phyloP scores from a whole-genome alignment of 2,888 invertebrate species.

The Melipona bicolor region DNA sequence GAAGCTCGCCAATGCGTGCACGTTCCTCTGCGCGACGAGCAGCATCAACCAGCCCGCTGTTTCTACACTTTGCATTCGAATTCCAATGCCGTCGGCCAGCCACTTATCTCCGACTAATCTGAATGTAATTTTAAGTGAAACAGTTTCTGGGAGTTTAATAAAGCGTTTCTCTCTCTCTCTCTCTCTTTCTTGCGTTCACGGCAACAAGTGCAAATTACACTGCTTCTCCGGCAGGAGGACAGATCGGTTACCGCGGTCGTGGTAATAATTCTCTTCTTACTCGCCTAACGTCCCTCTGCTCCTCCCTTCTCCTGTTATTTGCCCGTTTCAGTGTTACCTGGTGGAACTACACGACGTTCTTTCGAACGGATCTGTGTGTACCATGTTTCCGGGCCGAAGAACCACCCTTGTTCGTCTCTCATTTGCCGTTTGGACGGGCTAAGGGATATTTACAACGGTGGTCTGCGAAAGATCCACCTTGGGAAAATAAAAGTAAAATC shows the following conservation, averaged over 20 bases:
- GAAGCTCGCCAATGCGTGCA: constrained; percentile 20
- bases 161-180: constrained; percentile 59
- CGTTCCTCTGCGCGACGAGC: not conserved
- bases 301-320: not conserved
- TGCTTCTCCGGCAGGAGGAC: constrained; percentile 30
- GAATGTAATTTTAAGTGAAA: constrained; percentile 68
- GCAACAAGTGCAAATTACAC: constrained; percentile 71
- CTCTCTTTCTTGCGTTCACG: constrained; percentile 46
- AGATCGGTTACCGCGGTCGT: constrained; percentile 6
- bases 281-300: not conserved
- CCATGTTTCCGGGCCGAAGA: too few relatives aligned
- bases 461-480: too few relatives aligned
- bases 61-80: constrained; percentile 22
- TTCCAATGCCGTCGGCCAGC: constrained; percentile 38
- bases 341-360: not conserved
- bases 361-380: not conserved
- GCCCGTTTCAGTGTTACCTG: not conserved
- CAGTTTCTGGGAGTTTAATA: constrained; percentile 70
- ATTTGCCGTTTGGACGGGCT: too few relatives aligned
- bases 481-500: too few relatives aligned
- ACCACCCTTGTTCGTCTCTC: too few relatives aligned
- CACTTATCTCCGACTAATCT: constrained; percentile 56
- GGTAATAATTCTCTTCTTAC: not conserved
- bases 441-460: too few relatives aligned
- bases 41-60: constrained; percentile 1